These are phyloP conservation scores for Steromphala cineraria DNA, from an alignment of 2,888 invertebrate species.

Conservation along the genomic window DNA sequence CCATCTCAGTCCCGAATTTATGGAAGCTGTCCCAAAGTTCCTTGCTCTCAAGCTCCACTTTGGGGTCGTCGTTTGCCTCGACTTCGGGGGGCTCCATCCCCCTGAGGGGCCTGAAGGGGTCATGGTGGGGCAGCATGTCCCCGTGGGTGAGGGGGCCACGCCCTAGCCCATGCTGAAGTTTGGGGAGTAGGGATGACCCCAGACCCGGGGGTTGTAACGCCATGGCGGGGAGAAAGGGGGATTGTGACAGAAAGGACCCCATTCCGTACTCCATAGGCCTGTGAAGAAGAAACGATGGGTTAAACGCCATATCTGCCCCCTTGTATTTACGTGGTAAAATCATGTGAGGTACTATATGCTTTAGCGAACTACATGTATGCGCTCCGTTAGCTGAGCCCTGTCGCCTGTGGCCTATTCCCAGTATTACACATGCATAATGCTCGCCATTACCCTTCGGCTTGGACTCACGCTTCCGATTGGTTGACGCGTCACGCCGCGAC, in stretches of 20 bases:
- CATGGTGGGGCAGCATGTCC: constrained; percentile 54
- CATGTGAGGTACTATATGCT: constrained; percentile 7
- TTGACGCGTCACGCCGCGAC: not conserved
- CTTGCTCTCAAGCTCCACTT: constrained; percentile 98
- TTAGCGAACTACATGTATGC: not conserved
- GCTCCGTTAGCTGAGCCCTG: not conserved
- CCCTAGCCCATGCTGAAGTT: constrained; percentile 52
- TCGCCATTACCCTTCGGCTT: not conserved
- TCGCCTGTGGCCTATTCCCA: not conserved
- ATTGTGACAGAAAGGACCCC: constrained; percentile 52
- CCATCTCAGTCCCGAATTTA: constrained; percentile 99
- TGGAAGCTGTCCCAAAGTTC: constrained; percentile 99
- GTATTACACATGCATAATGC: constrained; percentile 17
- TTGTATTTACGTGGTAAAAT: constrained; percentile 1
- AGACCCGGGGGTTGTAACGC: constrained; percentile 56
- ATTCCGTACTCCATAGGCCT: constrained; percentile 54
- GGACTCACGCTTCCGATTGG: not conserved
- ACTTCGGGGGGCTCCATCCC: constrained; percentile 77
- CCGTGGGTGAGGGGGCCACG: constrained; percentile 54
- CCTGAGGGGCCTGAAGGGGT: constrained; percentile 77
- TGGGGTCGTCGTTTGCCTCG: constrained; percentile 97
- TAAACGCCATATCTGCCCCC: constrained; percentile 58
- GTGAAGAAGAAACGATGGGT: constrained; percentile 60
- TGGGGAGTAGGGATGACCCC: constrained; percentile 52
- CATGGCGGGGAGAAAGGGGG: constrained; percentile 56